Base-by-base conservation (phyloP, 1,140 invertebrate species). In the Aphelenchoides avenae region DNA sequence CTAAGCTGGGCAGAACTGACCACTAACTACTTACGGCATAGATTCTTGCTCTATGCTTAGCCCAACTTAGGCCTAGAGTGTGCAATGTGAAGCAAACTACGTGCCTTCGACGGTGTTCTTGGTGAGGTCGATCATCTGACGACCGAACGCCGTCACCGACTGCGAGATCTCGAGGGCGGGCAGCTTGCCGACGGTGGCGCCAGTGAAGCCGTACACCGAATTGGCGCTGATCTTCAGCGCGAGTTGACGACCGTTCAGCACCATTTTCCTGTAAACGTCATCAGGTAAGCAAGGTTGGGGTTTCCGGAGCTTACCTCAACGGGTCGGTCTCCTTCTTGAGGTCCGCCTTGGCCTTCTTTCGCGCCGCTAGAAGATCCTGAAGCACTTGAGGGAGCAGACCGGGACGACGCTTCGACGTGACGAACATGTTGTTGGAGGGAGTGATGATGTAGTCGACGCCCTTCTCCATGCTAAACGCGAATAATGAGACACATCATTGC, bases 171-270 rank as follows among this genome's bases (percentile, higher is more conserved):
- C 93, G 56, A 99, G 81, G 81, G 95, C 99, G 0, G 95, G 95
- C 47, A 99, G 79, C 80, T 98, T 98, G 13, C 95, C 95, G 47
- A 94, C 88, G 82, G 97, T 92, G 7, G 95, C 95, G 11, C 95
- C 95, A 29, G 95, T 99, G 77, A 99, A 99, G 42, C 95, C 95
- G 81, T 99, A 99, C 0, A 99, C 95, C 27, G 94, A 98, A 81
- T 99, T 99, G 0, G 95, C 95, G 66, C 89, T 93, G 29, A 99
- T 92, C 83, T 99, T 99, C 52, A 99, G 82, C 43, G 95, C 95
- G 57, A 97, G 82, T 77, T 99, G 95, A 65, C 95, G 51, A 30
- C 73, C 74, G 48, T 75, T 73, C 7, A 73, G 49, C 5, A 75
- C 73, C 73, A 75, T 75, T 46, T 71, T 42, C 26, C 68, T 72